Conservation (phyloP, 2,113 vertebrate genomes). For the Tympanuchus pallidicinctus region DNA sequence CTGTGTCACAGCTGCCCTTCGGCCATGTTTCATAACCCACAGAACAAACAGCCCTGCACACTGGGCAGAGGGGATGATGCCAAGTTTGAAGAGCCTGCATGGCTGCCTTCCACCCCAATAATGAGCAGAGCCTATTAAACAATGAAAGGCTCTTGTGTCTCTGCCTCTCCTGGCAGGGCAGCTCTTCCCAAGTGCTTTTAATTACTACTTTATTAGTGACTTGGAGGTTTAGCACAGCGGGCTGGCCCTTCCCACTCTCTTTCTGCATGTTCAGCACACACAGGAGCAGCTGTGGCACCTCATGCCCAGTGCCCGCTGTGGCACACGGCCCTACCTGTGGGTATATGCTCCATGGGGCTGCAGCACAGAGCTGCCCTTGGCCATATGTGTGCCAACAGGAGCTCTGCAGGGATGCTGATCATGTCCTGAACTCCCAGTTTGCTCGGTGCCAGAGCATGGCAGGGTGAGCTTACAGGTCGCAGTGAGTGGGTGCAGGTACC, state of each 20-base stretch:
- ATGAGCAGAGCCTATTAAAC: constrained; percentile 37
- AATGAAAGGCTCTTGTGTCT: constrained; percentile 45
- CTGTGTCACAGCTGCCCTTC: accelerated
- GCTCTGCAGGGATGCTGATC: neutral
- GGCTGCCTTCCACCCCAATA: constrained; percentile 25
- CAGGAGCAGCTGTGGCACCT: neutral
- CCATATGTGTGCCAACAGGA: neutral
- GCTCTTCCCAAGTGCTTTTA: constrained; percentile 63
- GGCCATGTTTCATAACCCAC: neutral
- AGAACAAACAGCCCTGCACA: neutral
- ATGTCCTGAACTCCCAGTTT: neutral
- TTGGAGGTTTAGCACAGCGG: constrained; percentile 5
- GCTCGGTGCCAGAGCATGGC: neutral
- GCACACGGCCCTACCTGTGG: neutral
- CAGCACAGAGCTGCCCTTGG: neutral
- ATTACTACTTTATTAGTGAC: constrained; percentile 47
- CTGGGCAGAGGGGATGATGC: neutral
- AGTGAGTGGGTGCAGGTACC: accelerated
- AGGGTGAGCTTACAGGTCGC: neutral
- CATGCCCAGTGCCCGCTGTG: neutral
- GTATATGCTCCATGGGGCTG: accelerated
- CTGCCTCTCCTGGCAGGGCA: constrained; percentile 50
- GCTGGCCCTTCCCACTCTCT: neutral
- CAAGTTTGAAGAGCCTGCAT: neutral
- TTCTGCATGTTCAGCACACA: neutral